phyloP scores from a whole-genome alignment of 92 coral and sea anemone species.

The Desmophyllum pertusum region DNA sequence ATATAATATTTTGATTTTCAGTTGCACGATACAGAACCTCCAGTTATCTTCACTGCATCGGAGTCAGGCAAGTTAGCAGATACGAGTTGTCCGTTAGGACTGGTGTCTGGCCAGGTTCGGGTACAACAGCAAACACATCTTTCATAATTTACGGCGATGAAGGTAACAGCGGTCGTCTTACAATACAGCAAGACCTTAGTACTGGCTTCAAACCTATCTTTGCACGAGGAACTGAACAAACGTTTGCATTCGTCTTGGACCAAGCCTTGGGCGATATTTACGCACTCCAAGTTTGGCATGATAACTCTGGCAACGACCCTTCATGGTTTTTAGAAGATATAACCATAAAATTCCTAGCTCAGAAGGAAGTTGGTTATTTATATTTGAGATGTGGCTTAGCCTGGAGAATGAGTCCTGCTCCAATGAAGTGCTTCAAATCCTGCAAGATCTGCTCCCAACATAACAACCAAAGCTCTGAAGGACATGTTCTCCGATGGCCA shows the following conservation, averaged over 20 bases:
- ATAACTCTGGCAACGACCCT: too few species aligned
- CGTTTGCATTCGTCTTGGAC: background rate
- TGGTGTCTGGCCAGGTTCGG: too few species aligned
- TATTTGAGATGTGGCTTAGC: slow-evolving; percentile 2
- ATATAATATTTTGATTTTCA: too few species aligned
- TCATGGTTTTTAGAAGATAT: too few species aligned
- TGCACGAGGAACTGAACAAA: slow-evolving; percentile 1
- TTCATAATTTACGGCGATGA: background rate
- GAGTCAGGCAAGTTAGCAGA: background rate
- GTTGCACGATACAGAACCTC: background rate
- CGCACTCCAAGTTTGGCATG: background rate
- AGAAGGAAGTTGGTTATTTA: background rate
- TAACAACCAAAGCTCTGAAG: background rate
- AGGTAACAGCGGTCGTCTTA: background rate
- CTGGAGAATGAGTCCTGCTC: slow-evolving; percentile 4
- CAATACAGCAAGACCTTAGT: background rate
- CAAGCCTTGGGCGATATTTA: background rate
- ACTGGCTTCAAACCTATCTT: background rate
- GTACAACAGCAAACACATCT: background rate
- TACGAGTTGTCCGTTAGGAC: background rate
- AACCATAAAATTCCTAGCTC: background rate
- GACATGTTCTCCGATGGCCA: slow-evolving; percentile 13
- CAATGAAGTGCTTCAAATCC: background rate
- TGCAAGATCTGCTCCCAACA: background rate
- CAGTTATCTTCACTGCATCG: background rate